Percentiles rank a stretch among this genome's conserved stretches.
Conservation (phyloP, 2,113 vertebrate species). For the Ariopsis seemanni region DNA sequence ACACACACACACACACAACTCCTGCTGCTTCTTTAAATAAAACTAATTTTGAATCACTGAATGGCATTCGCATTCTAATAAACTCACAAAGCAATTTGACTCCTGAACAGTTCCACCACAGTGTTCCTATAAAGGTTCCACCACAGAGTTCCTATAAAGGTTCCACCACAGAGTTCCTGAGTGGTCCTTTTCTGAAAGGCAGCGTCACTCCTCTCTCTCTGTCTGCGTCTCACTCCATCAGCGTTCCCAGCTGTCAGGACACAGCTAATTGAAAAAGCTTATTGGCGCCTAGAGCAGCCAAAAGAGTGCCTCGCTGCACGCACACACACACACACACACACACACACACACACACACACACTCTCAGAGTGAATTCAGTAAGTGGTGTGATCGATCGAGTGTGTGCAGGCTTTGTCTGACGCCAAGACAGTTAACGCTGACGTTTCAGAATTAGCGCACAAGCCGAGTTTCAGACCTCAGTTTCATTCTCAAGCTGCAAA, state of each 20-base stretch:
- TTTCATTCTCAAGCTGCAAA: constrained; percentile 2
- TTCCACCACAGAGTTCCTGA: too few species aligned
- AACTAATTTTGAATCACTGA: too few species aligned
- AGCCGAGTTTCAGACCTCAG: neutral
- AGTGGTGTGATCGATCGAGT: constrained; percentile 14
- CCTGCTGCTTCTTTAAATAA: too few species aligned
- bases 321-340: neutral
- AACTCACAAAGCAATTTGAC: neutral
- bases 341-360: neutral
- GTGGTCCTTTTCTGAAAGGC: too few species aligned
- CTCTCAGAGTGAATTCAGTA: constrained; percentile 12
- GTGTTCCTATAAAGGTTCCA: too few species aligned
- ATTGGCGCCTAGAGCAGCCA: neutral
- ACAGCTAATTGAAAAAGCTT: constrained; percentile 16
- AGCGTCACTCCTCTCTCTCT: neutral
- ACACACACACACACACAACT: too few species aligned
- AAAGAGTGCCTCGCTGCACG: neutral
- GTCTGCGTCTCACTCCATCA: neutral
- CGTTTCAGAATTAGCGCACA: neutral
- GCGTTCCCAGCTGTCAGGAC: constrained; percentile 9
- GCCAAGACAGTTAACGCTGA: constrained; percentile 15
- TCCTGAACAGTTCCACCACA: too few species aligned
- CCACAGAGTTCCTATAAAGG: too few species aligned
- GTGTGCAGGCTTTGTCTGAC: constrained; percentile 20
- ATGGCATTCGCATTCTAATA: neutral